These are phyloP conservation scores for Epizoanthus scotinus DNA, from an alignment of 92 coral and sea anemone genomes.

Conservation along the genomic window DNA sequence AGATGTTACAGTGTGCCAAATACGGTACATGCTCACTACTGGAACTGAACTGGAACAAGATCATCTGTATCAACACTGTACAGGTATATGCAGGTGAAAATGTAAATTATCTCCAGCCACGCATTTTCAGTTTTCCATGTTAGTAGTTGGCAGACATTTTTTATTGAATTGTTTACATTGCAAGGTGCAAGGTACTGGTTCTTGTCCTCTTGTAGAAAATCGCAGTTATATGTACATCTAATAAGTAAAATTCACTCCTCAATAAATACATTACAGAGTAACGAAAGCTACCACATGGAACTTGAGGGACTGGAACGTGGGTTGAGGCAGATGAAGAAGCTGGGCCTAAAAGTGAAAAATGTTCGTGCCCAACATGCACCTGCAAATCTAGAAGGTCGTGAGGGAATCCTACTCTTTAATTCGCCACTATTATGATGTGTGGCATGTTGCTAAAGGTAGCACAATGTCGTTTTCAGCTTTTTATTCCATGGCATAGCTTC, in stretches of 20 bases:
- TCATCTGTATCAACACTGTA: conserved; percentile 35
- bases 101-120: not conserved
- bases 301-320: conserved; percentile 49
- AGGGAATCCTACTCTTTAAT: conserved; percentile 34
- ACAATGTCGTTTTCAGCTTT: not conserved
- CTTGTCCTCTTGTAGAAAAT: not conserved
- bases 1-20: conserved; percentile 51
- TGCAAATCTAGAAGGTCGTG: conserved; percentile 32
- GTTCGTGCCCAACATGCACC: conserved; percentile 47
- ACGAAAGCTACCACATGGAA: conserved; percentile 49
- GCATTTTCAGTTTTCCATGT: too few species aligned
- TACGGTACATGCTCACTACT: conserved; percentile 44
- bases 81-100: conserved; percentile 15
- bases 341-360: conserved; percentile 42
- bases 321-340: conserved; percentile 9
- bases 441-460: conserved; percentile 52
- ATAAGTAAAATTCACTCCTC: not conserved
- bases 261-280: conserved; percentile 25
- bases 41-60: conserved; percentile 43
- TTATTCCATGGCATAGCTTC: too few species aligned
- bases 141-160: too few species aligned
- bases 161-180: too few species aligned
- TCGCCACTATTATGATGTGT: conserved; percentile 44
- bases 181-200: not conserved
- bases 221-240: not conserved